These are phyloP conservation scores for Ceratina japonica DNA, from an alignment of 1,140 invertebrate species.

Conservation along the genomic window DNA sequence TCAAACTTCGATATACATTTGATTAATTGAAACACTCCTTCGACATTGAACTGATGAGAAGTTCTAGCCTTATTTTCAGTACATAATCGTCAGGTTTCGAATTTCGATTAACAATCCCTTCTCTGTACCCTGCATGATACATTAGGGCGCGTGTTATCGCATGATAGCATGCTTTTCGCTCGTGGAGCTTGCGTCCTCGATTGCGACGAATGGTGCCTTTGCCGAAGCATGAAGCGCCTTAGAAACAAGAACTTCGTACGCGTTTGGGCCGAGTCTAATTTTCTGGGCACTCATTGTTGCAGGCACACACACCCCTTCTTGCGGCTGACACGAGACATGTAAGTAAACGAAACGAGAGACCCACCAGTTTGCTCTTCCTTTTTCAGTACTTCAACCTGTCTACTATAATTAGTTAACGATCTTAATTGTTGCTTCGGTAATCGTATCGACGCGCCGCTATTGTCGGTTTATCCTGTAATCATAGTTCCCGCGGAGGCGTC, in stretches of 20 bases:
- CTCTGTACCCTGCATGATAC: conserved; percentile 38
- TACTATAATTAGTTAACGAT: not conserved
- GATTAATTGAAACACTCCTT: not conserved
- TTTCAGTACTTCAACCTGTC: no score
- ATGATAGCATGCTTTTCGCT: conserved; percentile 44
- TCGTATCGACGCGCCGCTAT: not conserved
- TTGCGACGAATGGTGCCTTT: conserved; percentile 39
- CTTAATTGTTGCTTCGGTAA: not conserved
- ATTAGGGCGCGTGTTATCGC: conserved; percentile 28
- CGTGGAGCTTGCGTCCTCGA: conserved; percentile 1
- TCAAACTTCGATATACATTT: not conserved
- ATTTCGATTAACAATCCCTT: not conserved
- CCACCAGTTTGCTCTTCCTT: not conserved
- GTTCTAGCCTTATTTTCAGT: not conserved
- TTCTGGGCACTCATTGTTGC: conserved; percentile 78
- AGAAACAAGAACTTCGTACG: conserved; percentile 34
- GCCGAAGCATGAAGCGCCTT: conserved; percentile 55
- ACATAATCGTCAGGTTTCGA: not conserved
- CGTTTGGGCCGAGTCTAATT: conserved; percentile 55
- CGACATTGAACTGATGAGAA: not conserved
- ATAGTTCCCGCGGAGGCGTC: conserved; percentile 31
- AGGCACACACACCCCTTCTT: conserved; percentile 82
- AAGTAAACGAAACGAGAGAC: conserved; percentile 71
- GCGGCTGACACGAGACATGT: conserved; percentile 82
- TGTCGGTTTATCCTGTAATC: conserved; percentile 37